Evolutionary conservation across 2,888 invertebrate genomes (phyloP).

Genomic region (Strigamia transsilvanica): DNA sequence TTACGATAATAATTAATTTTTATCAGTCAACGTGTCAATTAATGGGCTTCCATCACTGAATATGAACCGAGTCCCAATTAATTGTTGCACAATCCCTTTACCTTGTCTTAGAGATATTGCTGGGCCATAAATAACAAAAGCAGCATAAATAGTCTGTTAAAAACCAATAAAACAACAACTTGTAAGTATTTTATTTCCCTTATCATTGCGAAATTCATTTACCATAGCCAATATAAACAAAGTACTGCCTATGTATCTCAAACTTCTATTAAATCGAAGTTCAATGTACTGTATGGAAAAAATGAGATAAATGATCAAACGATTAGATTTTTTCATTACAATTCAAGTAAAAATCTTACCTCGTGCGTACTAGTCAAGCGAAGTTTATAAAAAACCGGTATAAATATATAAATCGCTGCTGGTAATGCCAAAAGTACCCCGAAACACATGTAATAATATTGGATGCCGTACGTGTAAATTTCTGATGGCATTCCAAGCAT

Average conservation of each 20-base stretch:
- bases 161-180: neutral
- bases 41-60: too few relatives aligned
- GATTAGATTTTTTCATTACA: neutral
- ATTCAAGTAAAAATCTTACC: slow-evolving; percentile 20
- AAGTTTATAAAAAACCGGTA: slow-evolving; percentile 86
- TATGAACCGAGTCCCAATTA: too few relatives aligned
- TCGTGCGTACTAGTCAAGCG: slow-evolving; percentile 68
- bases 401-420: slow-evolving; percentile 74
- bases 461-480: slow-evolving; percentile 85
- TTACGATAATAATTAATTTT: neutral
- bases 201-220: neutral
- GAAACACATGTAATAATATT: slow-evolving; percentile 12
- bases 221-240: slow-evolving; percentile 51
- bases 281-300: slow-evolving; percentile 29
- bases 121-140: slow-evolving; percentile 52
- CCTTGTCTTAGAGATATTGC: slow-evolving; percentile 52
- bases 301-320: neutral
- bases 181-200: neutral
- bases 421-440: slow-evolving; percentile 61
- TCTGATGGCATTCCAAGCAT: slow-evolving; percentile 89
- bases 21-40: neutral
- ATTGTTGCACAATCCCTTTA: neutral
- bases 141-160: slow-evolving; percentile 50
- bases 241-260: neutral
- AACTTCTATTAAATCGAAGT: slow-evolving; percentile 27